Percentiles rank a stretch among this genome's conserved stretches.
These are phyloP conservation scores for Drosophila siamana DNA, from an alignment of 2,888 invertebrate species.

Conservation along the genomic window DNA sequence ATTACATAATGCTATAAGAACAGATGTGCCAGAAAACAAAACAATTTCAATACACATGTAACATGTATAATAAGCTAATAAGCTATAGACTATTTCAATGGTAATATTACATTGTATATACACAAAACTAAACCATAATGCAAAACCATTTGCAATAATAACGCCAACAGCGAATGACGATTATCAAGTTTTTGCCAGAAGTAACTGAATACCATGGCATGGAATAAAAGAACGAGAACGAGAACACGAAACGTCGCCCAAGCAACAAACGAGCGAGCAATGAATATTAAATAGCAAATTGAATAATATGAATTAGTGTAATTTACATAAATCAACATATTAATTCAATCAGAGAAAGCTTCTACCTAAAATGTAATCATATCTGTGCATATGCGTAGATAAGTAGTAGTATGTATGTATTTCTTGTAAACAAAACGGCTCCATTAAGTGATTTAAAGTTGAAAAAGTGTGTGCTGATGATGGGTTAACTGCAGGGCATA, in stretches of 20 bases:
- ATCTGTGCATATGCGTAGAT: slow-evolving; percentile 3
- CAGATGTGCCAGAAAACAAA: not conserved
- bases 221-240: slow-evolving; percentile 39
- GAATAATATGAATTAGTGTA: slow-evolving; percentile 81
- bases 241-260: slow-evolving; percentile 38
- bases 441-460: slow-evolving; percentile 79
- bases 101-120: slow-evolving; percentile 8
- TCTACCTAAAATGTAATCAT: slow-evolving; percentile 44
- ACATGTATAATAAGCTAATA: not conserved
- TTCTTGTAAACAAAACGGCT: slow-evolving; percentile 66
- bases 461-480: slow-evolving; percentile 58
- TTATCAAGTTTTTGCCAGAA: slow-evolving; percentile 42
- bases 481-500: slow-evolving; percentile 52
- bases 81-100: not conserved
- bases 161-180: slow-evolving; percentile 1
- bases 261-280: slow-evolving; percentile 35
- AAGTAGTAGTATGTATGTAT: slow-evolving; percentile 2
- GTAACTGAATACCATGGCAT: slow-evolving; percentile 33
- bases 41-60: not conserved
- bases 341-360: slow-evolving; percentile 75
- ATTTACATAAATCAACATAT: slow-evolving; percentile 78
- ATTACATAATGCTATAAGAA: not conserved
- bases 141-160: slow-evolving; percentile 35
- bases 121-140: slow-evolving; percentile 20
- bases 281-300: slow-evolving; percentile 80